Percentiles rank a stretch among this genome's conserved stretches.
Conservation (phyloP, 2,113 vertebrate genomes). For the Nestor notabilis region DNA sequence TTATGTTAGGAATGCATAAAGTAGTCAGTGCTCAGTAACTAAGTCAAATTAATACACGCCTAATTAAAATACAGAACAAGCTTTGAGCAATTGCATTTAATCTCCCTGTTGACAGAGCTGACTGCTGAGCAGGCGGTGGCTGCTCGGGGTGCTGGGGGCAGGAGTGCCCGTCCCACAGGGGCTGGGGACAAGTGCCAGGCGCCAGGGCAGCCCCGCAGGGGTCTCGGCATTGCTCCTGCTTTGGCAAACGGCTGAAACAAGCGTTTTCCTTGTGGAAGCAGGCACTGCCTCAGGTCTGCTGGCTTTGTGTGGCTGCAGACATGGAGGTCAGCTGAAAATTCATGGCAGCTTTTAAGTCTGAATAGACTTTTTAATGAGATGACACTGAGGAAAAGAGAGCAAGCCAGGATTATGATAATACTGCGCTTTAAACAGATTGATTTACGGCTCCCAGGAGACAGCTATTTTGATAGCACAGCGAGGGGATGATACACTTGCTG, state of each 20-base stretch:
- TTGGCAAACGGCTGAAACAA: neutral
- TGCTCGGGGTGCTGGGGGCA: no score
- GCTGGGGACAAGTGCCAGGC: neutral
- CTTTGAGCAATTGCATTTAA: neutral
- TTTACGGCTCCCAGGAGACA: neutral
- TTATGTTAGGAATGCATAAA: conserved; percentile 61
- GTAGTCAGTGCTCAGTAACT: conserved; percentile 41
- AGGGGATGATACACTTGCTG: neutral
- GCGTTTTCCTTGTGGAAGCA: neutral
- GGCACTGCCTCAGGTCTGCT: neutral
- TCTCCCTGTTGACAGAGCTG: neutral
- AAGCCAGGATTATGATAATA: neutral
- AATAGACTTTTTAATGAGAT: neutral
- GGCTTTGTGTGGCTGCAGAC: neutral
- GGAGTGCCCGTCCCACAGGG: no score
- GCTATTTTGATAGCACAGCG: neutral
- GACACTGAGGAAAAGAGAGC: neutral
- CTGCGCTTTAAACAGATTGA: neutral
- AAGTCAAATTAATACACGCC: conserved; percentile 63
- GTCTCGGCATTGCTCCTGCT: neutral
- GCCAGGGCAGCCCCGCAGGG: neutral
- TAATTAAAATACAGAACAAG: conserved; percentile 59
- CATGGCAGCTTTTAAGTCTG: neutral
- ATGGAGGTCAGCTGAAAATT: neutral
- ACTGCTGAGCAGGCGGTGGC: neutral